Base-by-base conservation (phyloP, 2,888 invertebrate genomes). In the Thalpophila matura region DNA sequence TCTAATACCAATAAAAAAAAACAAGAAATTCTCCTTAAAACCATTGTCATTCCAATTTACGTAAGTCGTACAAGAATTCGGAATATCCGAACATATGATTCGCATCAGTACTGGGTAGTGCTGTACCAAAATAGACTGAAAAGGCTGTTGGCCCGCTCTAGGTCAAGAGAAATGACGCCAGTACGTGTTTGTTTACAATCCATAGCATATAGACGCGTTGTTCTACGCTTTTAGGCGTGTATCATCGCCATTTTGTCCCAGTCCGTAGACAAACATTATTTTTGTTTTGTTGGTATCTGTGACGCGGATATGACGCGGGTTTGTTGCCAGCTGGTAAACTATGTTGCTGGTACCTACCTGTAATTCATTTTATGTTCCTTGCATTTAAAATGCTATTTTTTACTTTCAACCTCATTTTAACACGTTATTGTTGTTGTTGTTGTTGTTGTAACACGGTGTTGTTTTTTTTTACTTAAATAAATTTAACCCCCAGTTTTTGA, bases 91-190 rank as follows among this genome's bases (percentile, higher is more conserved):
- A 65, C 50, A 75, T 26, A 50, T 43, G 31, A 14, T 53, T 54
- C 35, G 18, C 16, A 18, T 61, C 61, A 35, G 45, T 56, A 51
- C 55, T 26, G 54, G 40, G 49, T 65, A 69, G 67, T 60, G 54
- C 43, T 50, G 60, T 49, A 77, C 81, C 53, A 63, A 81, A 85
- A 85, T 85, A 85, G 79, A 73, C 53, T 70, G 61, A 58, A 80
- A 71, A 85, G 81, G 85, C 80, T 80, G 75, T 80, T 83, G 79
- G 69, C 83, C 81, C 62, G 74, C 74, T 77, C 77, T 85, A 84
- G 86, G 85, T 85, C 85, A 85, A 81, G 84, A 78, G 65, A 65
- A 74, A 78, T 73, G 79, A 77, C 79, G 74, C 62, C 37, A 29
- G 57, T 14, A 31, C 18, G 10, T 54, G 37, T 68, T 51, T 77